Percentiles rank a stretch among this genome's conserved stretches.
Conservation (phyloP, 2,888 invertebrate species). For the Myopa tessellatipennis region DNA sequence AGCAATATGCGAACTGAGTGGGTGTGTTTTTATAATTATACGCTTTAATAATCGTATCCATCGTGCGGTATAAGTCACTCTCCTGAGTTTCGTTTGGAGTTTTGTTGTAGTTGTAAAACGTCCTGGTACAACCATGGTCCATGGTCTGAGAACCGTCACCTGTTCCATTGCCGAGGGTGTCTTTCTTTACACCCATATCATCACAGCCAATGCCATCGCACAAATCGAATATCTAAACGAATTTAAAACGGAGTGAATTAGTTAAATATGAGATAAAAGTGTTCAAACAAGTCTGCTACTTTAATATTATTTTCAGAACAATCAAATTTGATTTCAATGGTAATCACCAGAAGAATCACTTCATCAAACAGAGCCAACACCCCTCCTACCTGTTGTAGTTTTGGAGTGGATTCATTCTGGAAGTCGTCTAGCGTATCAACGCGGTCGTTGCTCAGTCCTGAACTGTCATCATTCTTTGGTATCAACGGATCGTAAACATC, state of each 20-base stretch:
- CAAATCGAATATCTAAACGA: slow-evolving; percentile 52
- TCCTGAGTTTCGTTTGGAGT: slow-evolving; percentile 48
- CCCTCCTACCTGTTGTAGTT: slow-evolving; percentile 55
- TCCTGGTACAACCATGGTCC: slow-evolving; percentile 43
- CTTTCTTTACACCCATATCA: slow-evolving; percentile 35
- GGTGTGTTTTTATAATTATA: slow-evolving; percentile 59
- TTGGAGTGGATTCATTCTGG: slow-evolving; percentile 54
- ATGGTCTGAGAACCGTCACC: slow-evolving; percentile 34
- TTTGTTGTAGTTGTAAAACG: slow-evolving; percentile 55
- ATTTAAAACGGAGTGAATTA: neutral
- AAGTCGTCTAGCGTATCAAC: slow-evolving; percentile 54
- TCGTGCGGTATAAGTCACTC: slow-evolving; percentile 57
- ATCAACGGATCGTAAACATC: slow-evolving; percentile 58
- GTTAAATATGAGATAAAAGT: neutral
- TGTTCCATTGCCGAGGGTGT: slow-evolving; percentile 41
- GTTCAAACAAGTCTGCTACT: no score
- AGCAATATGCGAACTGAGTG: slow-evolving; percentile 58
- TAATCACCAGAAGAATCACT: no score
- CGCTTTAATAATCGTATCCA: slow-evolving; percentile 63
- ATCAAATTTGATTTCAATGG: no score
- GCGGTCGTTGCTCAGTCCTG: slow-evolving; percentile 54
- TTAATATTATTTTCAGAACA: no score
- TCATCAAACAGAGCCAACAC: neutral
- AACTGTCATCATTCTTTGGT: slow-evolving; percentile 58
- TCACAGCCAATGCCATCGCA: slow-evolving; percentile 47